These are phyloP conservation scores for Tautogolabrus adspersus DNA, from an alignment of 2,113 vertebrate species.

Conservation along the genomic window DNA sequence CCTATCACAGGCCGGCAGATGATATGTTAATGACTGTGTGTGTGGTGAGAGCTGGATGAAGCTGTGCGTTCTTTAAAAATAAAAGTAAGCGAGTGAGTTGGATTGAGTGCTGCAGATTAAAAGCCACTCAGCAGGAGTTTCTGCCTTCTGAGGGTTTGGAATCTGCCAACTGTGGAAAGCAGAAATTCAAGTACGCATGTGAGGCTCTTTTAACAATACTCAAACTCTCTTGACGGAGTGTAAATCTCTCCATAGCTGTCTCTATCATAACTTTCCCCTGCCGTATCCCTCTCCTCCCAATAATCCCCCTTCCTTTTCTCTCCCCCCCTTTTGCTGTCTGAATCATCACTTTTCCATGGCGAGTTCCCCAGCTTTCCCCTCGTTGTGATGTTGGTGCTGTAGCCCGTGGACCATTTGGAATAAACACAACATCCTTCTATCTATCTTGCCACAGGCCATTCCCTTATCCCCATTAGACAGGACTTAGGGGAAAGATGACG, in stretches of 20 bases:
- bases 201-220: constrained; percentile 35
- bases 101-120: constrained; percentile 37
- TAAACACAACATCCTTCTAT: constrained; percentile 62
- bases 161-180: constrained; percentile 36
- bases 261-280: constrained; percentile 36
- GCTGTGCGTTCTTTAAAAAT: constrained; percentile 27
- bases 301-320: constrained; percentile 34
- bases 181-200: constrained; percentile 27
- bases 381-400: constrained; percentile 49
- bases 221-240: constrained; percentile 32
- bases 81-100: constrained; percentile 31
- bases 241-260: constrained; percentile 24
- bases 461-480: constrained; percentile 72
- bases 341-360: constrained; percentile 50
- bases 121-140: constrained; percentile 10
- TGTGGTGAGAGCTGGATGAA: constrained; percentile 16
- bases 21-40: neutral
- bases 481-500: constrained; percentile 53
- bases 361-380: constrained; percentile 22
- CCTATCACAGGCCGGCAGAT: constrained; percentile 1
- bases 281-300: constrained; percentile 3
- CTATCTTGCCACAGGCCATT: constrained; percentile 63
- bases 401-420: constrained; percentile 51
- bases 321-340: constrained; percentile 55
- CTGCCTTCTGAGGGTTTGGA: constrained; percentile 12